Evolutionary conservation across 2,888 invertebrate genomes (phyloP).

Genomic region (Girardia tigrina): DNA sequence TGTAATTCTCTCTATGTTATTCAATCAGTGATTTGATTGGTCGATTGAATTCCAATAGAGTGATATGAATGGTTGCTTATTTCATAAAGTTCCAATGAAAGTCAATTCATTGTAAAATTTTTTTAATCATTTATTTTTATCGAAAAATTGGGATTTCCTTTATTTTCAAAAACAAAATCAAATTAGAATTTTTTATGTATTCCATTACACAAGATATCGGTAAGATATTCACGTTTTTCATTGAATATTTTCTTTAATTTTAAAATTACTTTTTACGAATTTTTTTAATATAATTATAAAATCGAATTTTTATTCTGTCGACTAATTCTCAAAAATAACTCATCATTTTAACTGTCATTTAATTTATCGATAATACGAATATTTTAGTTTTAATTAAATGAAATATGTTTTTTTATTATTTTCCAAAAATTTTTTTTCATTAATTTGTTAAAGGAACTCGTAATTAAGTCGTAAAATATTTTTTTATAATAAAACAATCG

Average conservation of each 20-base stretch:
- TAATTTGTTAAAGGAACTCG: too few relatives aligned
- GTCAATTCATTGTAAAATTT: constrained; percentile 18
- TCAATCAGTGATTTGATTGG: not conserved
- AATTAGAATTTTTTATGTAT: not conserved
- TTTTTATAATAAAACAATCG: too few relatives aligned
- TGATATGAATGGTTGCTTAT: constrained; percentile 8
- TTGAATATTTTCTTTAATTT: not conserved
- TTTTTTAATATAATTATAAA: too few relatives aligned
- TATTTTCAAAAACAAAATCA: not conserved
- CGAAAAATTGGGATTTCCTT: not conserved
- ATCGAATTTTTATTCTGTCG: too few relatives aligned
- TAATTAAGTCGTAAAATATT: too few relatives aligned
- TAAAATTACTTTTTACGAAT: too few relatives aligned
- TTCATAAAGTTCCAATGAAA: constrained; percentile 15
- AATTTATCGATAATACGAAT: too few relatives aligned
- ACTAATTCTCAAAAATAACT: too few relatives aligned
- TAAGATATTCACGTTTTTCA: not conserved
- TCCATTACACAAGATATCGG: not conserved
- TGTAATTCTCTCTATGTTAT: constrained; percentile 23
- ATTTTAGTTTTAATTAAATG: too few relatives aligned
- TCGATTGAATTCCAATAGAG: not conserved
- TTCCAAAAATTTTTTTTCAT: too few relatives aligned
- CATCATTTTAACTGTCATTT: too few relatives aligned
- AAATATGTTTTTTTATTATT: too few relatives aligned
- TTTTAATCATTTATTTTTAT: constrained; percentile 23